These are phyloP conservation scores for Scrobipalpa costella DNA, from an alignment of 2,888 invertebrate species.

Conservation along the genomic window DNA sequence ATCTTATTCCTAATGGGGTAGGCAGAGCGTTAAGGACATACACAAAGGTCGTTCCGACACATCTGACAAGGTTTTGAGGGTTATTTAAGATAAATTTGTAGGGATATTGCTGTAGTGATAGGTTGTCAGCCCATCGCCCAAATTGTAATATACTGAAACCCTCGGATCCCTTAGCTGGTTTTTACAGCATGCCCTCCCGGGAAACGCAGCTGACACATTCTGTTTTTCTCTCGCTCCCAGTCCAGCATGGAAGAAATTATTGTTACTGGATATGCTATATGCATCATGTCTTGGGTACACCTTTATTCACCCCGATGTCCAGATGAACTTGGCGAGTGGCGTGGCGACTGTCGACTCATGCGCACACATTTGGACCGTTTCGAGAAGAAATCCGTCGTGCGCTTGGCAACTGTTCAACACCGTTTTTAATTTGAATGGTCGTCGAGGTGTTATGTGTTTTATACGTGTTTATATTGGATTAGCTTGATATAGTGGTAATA, in stretches of 20 bases:
- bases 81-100: too few relatives aligned
- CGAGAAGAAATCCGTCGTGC: conserved; percentile 56
- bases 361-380: conserved; percentile 37
- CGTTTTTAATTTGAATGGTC: conserved; percentile 57
- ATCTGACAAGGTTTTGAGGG: too few relatives aligned
- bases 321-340: not conserved
- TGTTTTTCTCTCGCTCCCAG: too few relatives aligned
- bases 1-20: not conserved
- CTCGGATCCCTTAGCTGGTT: too few relatives aligned
- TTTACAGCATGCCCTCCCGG: too few relatives aligned
- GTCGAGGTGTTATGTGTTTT: conserved; percentile 41
- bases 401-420: conserved; percentile 69
- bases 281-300: too few relatives aligned
- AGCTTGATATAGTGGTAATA: too few relatives aligned
- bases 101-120: too few relatives aligned
- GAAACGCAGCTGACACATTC: too few relatives aligned
- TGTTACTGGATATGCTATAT: conserved; percentile 32
- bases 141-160: too few relatives aligned
- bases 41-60: too few relatives aligned
- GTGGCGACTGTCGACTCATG: not conserved
- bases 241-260: not conserved
- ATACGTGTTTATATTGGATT: not conserved
- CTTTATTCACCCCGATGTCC: not conserved
- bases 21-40: not conserved
- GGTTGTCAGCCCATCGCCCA: too few relatives aligned